Percentiles rank a stretch among this genome's conserved stretches.
These are phyloP conservation scores for Rallus limicola DNA, from an alignment of 2,113 vertebrate species.

Conservation along the genomic window DNA sequence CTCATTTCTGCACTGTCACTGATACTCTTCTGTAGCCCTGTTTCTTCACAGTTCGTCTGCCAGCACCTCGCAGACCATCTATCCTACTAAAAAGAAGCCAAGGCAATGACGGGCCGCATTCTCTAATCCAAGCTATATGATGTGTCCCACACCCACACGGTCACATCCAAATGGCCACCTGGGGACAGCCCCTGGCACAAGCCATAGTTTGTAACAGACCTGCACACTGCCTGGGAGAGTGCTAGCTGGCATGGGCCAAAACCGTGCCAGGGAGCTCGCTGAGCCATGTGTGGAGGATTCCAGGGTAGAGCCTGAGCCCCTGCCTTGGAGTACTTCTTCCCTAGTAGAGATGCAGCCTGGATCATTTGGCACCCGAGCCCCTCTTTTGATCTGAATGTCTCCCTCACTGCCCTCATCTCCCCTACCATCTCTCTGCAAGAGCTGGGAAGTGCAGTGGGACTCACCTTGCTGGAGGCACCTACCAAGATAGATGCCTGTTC, in stretches of 20 bases:
- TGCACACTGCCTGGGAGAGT: neutral
- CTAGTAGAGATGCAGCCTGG: neutral
- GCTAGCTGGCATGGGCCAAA: neutral
- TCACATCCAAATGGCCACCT: neutral
- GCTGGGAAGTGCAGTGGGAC: neutral
- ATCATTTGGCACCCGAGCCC: neutral
- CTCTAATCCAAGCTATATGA: neutral
- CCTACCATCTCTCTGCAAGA: neutral
- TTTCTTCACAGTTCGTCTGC: slow-evolving; percentile 29
- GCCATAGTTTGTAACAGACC: neutral
- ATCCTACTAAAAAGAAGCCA: neutral
- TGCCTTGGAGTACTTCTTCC: neutral
- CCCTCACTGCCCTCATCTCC: neutral
- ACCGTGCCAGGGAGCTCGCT: neutral
- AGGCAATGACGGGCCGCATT: neutral
- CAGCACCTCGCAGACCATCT: neutral
- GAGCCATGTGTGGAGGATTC: neutral
- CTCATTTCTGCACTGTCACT: slow-evolving; percentile 20
- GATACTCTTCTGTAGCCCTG: neutral
- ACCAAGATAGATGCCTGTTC: neutral
- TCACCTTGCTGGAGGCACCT: neutral
- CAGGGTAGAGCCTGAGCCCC: neutral
- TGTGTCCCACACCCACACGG: neutral
- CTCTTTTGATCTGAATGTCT: neutral
- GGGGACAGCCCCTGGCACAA: neutral